phyloP scores from a whole-genome alignment of 1,140 invertebrate genomes.

The Drosophila pandora region DNA sequence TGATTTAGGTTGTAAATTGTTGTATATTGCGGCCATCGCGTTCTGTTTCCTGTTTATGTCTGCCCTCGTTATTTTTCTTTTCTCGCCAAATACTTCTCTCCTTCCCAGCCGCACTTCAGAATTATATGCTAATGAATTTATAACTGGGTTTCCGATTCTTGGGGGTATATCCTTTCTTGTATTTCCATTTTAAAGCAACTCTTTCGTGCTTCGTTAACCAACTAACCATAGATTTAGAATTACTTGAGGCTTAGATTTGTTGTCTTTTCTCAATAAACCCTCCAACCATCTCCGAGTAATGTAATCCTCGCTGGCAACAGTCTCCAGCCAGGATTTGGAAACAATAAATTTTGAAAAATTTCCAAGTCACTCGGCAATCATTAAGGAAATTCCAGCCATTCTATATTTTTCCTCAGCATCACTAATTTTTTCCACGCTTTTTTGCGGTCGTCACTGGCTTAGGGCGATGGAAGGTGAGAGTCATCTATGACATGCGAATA shows the following conservation, averaged over 20 bases:
- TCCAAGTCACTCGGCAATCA: slow-evolving; percentile 54
- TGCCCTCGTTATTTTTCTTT: slow-evolving; percentile 7
- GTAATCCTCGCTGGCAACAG: background rate
- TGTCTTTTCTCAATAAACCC: background rate
- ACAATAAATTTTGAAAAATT: slow-evolving; percentile 37
- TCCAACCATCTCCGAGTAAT: background rate
- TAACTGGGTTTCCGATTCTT: slow-evolving; percentile 42
- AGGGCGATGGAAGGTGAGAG: slow-evolving; percentile 35
- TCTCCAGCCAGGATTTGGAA: background rate
- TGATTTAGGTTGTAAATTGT: slow-evolving; percentile 82
- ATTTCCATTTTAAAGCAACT: no score
- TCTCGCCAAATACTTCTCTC: slow-evolving; percentile 3
- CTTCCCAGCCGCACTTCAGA: background rate
- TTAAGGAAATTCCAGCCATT: slow-evolving; percentile 43
- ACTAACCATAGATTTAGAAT: background rate
- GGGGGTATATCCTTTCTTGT: background rate
- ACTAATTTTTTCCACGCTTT: slow-evolving; percentile 14
- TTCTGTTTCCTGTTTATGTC: slow-evolving; percentile 64
- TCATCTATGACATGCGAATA: slow-evolving; percentile 68
- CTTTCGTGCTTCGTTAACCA: no score
- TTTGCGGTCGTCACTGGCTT: slow-evolving; percentile 48
- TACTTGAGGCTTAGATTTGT: no score
- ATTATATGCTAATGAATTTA: slow-evolving; percentile 77
- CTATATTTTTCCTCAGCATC: slow-evolving; percentile 33
- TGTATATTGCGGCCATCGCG: slow-evolving; percentile 68